phyloP scores from a whole-genome alignment of 2,888 invertebrate genomes.

The Xanthorhoe designata region DNA sequence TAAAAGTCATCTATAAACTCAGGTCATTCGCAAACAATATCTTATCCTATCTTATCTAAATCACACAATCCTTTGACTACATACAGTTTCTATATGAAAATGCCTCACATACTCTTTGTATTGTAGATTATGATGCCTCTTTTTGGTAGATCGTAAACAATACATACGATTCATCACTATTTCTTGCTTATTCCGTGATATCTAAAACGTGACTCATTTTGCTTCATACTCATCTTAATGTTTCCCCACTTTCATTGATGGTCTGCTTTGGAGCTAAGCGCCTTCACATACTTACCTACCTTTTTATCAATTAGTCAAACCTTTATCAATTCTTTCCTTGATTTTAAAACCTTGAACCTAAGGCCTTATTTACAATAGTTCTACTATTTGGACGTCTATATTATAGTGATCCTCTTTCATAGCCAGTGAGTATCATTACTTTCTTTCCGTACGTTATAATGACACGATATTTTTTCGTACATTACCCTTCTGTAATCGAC shows the following conservation, averaged over 20 bases:
- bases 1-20: constrained; percentile 16
- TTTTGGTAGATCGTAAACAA: neutral
- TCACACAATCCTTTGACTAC: constrained; percentile 75
- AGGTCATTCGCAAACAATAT: neutral
- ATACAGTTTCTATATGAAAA: constrained; percentile 61
- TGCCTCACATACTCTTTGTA: constrained; percentile 47
- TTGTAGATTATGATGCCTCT: constrained; percentile 16
- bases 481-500: too few relatives aligned
- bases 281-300: neutral
- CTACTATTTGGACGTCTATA: too few relatives aligned
- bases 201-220: neutral
- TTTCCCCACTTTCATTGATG: too few relatives aligned
- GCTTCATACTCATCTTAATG: neutral
- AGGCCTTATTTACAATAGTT: too few relatives aligned
- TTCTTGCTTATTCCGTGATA: neutral
- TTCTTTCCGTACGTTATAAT: too few relatives aligned
- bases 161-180: neutral
- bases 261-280: too few relatives aligned
- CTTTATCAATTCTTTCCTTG: too few relatives aligned
- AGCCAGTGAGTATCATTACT: too few relatives aligned
- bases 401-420: too few relatives aligned
- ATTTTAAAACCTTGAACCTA: too few relatives aligned
- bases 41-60: constrained; percentile 58
- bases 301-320: neutral
- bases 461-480: too few relatives aligned